Evolutionary conservation across 1,140 invertebrate species (phyloP).

Genomic region (Mylabris phalerata): DNA sequence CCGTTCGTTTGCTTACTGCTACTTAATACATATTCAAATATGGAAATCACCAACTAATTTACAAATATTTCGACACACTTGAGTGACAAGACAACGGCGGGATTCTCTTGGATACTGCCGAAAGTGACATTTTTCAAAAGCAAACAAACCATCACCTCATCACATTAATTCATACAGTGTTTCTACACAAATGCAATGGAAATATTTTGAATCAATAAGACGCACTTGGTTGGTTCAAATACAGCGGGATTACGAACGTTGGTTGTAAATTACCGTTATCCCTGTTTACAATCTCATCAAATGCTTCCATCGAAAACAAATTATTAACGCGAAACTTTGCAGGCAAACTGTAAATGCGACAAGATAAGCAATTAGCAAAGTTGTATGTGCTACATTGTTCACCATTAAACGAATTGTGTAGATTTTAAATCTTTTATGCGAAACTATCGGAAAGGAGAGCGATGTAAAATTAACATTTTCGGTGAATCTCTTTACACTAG

Average conservation of each 20-base stretch:
- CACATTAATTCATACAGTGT: too few relatives aligned
- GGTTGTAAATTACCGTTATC: constrained; percentile 9
- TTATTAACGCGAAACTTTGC: constrained; percentile 13
- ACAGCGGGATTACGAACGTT: too few relatives aligned
- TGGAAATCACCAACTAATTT: constrained; percentile 23
- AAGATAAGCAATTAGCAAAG: constrained; percentile 17
- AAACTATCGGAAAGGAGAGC: background rate
- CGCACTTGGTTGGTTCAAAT: too few relatives aligned
- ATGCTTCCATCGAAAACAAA: constrained; percentile 13
- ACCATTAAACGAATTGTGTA: constrained; percentile 14
- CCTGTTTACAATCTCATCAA: constrained; percentile 9
- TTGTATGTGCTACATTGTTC: constrained; percentile 10
- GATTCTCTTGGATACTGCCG: too few relatives aligned
- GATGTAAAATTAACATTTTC: constrained; percentile 2
- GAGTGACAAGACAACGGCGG: constrained; percentile 14
- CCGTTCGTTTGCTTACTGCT: constrained; percentile 21
- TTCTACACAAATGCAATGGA: too few relatives aligned
- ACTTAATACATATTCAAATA: constrained; percentile 26
- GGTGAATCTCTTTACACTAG: background rate
- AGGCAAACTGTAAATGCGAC: constrained; percentile 15
- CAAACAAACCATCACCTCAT: too few relatives aligned
- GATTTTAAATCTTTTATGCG: background rate
- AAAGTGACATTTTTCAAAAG: too few relatives aligned
- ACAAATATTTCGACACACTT: constrained; percentile 22
- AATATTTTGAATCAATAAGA: too few relatives aligned